phyloP scores from a whole-genome alignment of 92 coral and sea anemone genomes.

The Zoanthus sociatus region DNA sequence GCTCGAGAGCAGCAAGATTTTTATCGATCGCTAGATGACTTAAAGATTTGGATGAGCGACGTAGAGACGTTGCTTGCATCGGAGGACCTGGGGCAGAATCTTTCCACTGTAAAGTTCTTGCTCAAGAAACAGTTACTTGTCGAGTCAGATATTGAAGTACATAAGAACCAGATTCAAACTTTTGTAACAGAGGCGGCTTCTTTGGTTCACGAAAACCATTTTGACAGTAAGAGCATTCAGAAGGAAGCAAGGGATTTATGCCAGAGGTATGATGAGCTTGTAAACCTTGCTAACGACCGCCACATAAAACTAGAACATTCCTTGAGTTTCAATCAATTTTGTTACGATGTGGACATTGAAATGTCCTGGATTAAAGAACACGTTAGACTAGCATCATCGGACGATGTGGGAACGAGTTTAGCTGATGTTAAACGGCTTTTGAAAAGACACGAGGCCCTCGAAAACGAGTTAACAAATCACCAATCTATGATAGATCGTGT shows the following conservation, averaged over 20 bases:
- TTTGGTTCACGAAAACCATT: constrained; percentile 80
- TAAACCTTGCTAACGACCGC: constrained; percentile 72
- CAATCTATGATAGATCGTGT: constrained; percentile 79
- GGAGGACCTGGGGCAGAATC: constrained; percentile 86
- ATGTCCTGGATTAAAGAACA: constrained; percentile 96
- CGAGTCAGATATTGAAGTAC: constrained; percentile 82
- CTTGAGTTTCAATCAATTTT: constrained; percentile 88
- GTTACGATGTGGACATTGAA: constrained; percentile 90
- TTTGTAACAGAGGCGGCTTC: constrained; percentile 78
- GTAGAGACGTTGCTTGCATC: constrained; percentile 87
- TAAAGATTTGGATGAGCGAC: constrained; percentile 90
- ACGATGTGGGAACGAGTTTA: constrained; percentile 90
- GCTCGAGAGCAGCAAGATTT: constrained; percentile 88
- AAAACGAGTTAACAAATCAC: constrained; percentile 87
- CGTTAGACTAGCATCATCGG: constrained; percentile 81
- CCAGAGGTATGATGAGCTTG: constrained; percentile 74
- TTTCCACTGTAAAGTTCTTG: constrained; percentile 91
- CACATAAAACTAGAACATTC: constrained; percentile 90
- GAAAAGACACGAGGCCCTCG: constrained; percentile 93
- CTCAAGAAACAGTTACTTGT: constrained; percentile 89
- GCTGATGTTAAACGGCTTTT: constrained; percentile 88
- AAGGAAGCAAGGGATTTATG: constrained; percentile 65
- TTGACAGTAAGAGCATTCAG: constrained; percentile 76
- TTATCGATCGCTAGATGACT: constrained; percentile 80
- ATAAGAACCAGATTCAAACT: constrained; percentile 71